A percentile compares a stretch with the other conserved stretches of the same genome.
Conservation (phyloP, 2,113 vertebrate genomes). For the Ceratotherium simum region DNA sequence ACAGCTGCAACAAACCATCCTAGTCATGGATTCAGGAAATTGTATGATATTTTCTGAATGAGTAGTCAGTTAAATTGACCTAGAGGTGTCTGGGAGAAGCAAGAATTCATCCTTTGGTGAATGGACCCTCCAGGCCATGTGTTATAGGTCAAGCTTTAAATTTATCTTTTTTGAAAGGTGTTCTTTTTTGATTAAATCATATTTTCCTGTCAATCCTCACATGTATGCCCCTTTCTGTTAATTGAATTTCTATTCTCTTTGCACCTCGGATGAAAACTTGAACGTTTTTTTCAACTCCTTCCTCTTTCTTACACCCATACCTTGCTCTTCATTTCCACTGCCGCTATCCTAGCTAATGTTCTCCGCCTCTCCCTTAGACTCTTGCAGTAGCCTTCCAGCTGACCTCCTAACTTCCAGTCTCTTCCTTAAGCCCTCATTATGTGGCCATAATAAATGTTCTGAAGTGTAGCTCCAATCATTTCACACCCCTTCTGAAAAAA, state of each 20-base stretch:
- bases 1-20: neutral
- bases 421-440: neutral
- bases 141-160: neutral
- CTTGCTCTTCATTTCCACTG: neutral
- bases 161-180: neutral
- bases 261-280: neutral
- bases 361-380: neutral
- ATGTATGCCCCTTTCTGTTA: neutral
- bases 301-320: neutral
- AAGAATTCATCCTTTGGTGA: neutral
- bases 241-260: neutral
- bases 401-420: neutral
- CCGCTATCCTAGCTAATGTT: neutral
- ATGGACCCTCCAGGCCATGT: neutral
- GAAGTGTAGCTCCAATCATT: neutral
- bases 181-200: neutral
- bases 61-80: neutral
- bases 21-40: neutral
- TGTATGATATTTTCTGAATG: neutral
- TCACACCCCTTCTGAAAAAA: neutral
- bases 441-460: neutral
- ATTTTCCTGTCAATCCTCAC: neutral
- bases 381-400: neutral
- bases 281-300: neutral
- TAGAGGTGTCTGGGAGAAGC: neutral